Evolutionary conservation across 1,140 invertebrate genomes (phyloP), one percentile per base, ranked within the genome.

Genomic region (Cherax quadricarinatus): DNA sequence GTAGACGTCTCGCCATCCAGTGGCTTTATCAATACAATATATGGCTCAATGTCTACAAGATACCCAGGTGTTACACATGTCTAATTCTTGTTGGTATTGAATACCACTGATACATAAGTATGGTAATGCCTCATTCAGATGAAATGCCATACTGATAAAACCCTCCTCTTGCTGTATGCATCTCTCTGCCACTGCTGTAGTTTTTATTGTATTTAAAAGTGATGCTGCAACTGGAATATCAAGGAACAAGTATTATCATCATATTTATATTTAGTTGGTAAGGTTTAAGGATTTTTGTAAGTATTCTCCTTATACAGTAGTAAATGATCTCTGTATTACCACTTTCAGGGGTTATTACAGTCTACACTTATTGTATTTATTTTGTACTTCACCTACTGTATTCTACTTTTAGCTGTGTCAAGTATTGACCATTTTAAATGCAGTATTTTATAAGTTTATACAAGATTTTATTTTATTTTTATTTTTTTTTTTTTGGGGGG

Each of bases 161-260:
- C 30, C 2, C 30, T 41, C 30, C 30, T 41, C 30, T 41, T 41
- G 30, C 30, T 41, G 30, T 41, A 41, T 41, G 30, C 2, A 41
- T 41, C 30, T 41, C 30, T 41, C 30, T 41, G 30, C 30, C 30
- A 41, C 30, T 41, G 30, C 30, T 41, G 30, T 41, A 18, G 83
- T 62, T 81, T 66, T 62, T 82, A 57, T 89, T 83, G 53, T 89
- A 81, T 81, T 86, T 91, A 87, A 73, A 60, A 91, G 90, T 91
- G 90, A 91, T 91, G 79, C 90, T 91, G 90, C 90, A 91, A 91
- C 90, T 79, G 79, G 81, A 91, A 86, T 91, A 91, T 91, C 90
- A 91, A 91, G 90, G 90, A 91, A 86, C 84, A 91, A 91, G 90
- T 91, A 91, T 91, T 91, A 91, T 91, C 88, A 83, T 57, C 90